Evolutionary conservation across 2,113 vertebrate genomes (phyloP).

Genomic region (Passer domesticus): DNA sequence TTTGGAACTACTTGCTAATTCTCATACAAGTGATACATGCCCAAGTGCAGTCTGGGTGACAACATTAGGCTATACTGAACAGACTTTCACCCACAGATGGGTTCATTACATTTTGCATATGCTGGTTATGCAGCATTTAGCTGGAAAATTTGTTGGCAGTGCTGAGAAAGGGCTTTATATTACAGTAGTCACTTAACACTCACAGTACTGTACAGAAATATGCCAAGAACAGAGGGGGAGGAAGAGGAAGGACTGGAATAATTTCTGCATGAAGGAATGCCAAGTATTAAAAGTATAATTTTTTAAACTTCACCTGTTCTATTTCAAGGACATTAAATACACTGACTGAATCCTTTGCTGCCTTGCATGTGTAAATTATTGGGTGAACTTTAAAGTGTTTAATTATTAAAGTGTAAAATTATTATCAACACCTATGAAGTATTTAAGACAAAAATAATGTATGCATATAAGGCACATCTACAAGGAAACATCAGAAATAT

Average conservation of each 20-base stretch:
- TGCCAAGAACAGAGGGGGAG: background rate
- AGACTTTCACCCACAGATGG: background rate
- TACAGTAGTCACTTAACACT: background rate
- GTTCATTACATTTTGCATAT: background rate
- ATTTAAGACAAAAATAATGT: background rate
- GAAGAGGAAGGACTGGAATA: background rate
- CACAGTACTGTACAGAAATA: background rate
- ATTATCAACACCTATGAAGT: background rate
- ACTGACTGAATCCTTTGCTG: background rate
- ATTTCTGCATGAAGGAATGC: background rate
- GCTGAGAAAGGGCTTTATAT: background rate
- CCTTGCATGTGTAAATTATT: background rate
- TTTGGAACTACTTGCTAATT: background rate
- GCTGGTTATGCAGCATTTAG: background rate
- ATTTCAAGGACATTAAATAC: background rate
- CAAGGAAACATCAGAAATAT: background rate
- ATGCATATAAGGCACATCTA: background rate
- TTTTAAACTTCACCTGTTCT: background rate
- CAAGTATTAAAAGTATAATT: background rate
- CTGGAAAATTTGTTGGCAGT: background rate
- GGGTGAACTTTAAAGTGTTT: background rate
- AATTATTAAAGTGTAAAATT: too few relatives aligned
- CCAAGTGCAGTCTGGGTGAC: background rate
- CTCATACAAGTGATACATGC: background rate
- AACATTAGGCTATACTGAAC: background rate